Percentiles rank a stretch among this genome's conserved stretches.
phyloP scores from a whole-genome alignment of 2,888 invertebrate species.

The Uloborus plumipes region DNA sequence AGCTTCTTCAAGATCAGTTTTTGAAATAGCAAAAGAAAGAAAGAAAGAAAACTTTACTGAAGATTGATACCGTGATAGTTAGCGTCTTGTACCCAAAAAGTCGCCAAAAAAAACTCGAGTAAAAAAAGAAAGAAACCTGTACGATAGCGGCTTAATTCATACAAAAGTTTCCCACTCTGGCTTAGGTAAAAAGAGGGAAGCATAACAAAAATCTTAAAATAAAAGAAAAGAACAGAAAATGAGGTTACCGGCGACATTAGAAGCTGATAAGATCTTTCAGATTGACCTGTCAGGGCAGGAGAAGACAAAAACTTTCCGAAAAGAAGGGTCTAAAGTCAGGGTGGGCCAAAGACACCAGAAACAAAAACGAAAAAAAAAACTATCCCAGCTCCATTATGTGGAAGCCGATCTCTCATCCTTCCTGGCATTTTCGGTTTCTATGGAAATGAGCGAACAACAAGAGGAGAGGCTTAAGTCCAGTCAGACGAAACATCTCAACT shows the following conservation, averaged over 20 bases:
- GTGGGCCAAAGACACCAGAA: constrained; percentile 20
- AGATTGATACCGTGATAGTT: too few relatives aligned
- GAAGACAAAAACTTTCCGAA: constrained; percentile 50
- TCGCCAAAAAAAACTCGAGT: neutral
- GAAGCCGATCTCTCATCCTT: constrained; percentile 61
- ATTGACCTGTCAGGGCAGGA: constrained; percentile 59
- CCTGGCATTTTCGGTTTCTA: constrained; percentile 63
- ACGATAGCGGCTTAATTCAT: constrained; percentile 54
- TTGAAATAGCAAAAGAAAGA: too few relatives aligned
- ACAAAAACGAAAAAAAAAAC: constrained; percentile 17
- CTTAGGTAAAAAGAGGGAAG: constrained; percentile 18
- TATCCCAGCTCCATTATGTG: constrained; percentile 53
- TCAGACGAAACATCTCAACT: constrained; percentile 64
- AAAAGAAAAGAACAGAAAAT: constrained; percentile 23
- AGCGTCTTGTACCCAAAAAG: constrained; percentile 7
- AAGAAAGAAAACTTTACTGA: too few relatives aligned
- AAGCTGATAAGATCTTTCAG: constrained; percentile 62
- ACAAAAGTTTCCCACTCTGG: constrained; percentile 50
- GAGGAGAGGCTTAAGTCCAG: constrained; percentile 61
- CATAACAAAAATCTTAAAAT: constrained; percentile 17
- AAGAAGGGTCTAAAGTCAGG: constrained; percentile 36
- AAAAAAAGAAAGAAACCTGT: neutral
- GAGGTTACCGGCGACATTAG: constrained; percentile 47
- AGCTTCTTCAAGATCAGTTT: too few relatives aligned
- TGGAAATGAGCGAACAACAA: constrained; percentile 63